Evolutionary conservation across 2,888 invertebrate species (phyloP).

Genomic region (Steinernema scapterisci): DNA sequence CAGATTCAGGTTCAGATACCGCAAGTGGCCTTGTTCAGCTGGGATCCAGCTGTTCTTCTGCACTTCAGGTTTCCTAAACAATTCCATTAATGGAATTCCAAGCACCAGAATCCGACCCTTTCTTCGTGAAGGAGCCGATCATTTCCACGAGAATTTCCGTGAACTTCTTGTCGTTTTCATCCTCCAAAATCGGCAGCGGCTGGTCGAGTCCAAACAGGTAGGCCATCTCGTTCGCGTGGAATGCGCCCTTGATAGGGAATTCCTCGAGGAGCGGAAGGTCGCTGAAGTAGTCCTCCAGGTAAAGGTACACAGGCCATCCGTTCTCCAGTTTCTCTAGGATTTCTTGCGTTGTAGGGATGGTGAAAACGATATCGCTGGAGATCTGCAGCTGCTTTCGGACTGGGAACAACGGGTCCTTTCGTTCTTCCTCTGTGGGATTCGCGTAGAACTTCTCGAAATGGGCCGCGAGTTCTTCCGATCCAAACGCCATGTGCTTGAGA

Average conservation of each 20-base stretch:
- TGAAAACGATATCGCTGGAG: slow-evolving; percentile 10
- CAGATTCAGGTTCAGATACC: slow-evolving; percentile 9
- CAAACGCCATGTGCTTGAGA: not conserved
- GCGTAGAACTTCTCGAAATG: not conserved
- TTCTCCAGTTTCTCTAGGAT: slow-evolving; percentile 28
- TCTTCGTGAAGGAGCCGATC: not conserved
- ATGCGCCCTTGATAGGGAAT: slow-evolving; percentile 26
- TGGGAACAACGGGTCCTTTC: not conserved
- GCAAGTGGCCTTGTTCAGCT: not conserved
- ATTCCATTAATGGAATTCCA: not conserved
- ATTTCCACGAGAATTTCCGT: not conserved
- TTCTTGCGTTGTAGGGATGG: slow-evolving; percentile 13
- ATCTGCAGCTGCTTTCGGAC: slow-evolving; percentile 16
- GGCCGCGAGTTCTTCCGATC: not conserved
- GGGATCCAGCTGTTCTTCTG: not conserved
- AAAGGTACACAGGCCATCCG: slow-evolving; percentile 30
- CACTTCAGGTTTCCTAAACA: not conserved
- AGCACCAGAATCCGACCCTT: not conserved
- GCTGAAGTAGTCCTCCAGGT: slow-evolving; percentile 22
- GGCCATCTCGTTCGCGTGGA: slow-evolving; percentile 28
- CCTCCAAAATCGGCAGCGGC: slow-evolving; percentile 1
- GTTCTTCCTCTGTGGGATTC: not conserved
- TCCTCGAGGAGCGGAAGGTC: slow-evolving; percentile 14
- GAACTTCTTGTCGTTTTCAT: slow-evolving; percentile 25
- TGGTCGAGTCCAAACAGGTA: slow-evolving; percentile 17